Evolutionary conservation across 2,888 invertebrate species (phyloP), one percentile per base, ranked within the genome.

Genomic region (Andrena minutula): DNA sequence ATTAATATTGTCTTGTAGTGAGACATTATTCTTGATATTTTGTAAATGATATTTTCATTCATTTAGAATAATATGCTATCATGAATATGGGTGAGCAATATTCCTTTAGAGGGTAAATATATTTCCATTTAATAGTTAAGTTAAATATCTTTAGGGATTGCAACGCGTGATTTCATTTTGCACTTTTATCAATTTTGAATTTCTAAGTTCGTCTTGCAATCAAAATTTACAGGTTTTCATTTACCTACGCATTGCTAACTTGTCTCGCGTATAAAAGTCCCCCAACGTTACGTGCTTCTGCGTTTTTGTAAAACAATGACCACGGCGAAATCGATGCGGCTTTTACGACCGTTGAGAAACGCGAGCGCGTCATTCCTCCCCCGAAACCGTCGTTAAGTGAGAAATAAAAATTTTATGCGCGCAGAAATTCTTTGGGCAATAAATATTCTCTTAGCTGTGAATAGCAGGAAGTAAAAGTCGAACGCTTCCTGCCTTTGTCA

Each of bases 341-440:
- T 76, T 84, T 76, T 84, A 80, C 30, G 41, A 74, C 41, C 3
- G 26, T 30, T n/a, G 20, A 26, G 23, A 51, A 53, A 61, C 58
- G 26, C 16, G 51, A n/a, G 23, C 23, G 53, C 35, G 26, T 16
- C n/a, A 49, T 58, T 47, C 5, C 16, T 8, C 10, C 35, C 20
- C 12, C 20, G 30, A 28, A 63, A 72, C 64, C 32, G 61, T 32
- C 61, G 56, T 72, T 65, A 78, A 61, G 60, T 51, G 58, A 16
- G 65, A 70, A 73, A 82, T 75, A 78, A 81, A 76, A 72, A 23
- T 30, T n/a, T 78, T 73, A 77, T 70, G 6, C 8, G 41, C 35
- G 35, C 58, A 51, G 41, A 23, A 32, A 73, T 51, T 51, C 28
- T 26, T 10, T 6, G 26, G 30, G 56, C 71, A 74, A 84, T 73